Conservation (phyloP, 1,140 invertebrate species). For the Triops longicaudatus region DNA sequence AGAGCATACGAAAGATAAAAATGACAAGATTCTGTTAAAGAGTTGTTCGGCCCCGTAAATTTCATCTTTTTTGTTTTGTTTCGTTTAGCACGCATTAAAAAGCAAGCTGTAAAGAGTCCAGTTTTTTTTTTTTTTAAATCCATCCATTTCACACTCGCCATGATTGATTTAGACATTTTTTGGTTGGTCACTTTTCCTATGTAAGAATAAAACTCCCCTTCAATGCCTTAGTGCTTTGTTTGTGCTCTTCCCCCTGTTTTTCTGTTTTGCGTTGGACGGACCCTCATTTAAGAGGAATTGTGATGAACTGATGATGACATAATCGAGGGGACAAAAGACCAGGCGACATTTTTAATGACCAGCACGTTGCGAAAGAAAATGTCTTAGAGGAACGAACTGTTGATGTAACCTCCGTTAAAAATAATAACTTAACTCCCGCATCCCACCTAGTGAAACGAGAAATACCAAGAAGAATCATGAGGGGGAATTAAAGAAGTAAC, state of each 20-base stretch:
- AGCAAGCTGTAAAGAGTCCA: background rate
- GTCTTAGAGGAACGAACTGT: background rate
- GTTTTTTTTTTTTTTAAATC: background rate
- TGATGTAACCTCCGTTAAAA: background rate
- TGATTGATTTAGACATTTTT: background rate
- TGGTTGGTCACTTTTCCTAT: background rate
- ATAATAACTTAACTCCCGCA: background rate
- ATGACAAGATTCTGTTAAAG: background rate
- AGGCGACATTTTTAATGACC: background rate
- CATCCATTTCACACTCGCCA: conserved; percentile 14
- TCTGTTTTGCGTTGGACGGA: background rate
- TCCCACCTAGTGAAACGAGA: background rate
- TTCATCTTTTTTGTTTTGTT: background rate
- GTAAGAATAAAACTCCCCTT: background rate
- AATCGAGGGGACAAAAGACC: background rate
- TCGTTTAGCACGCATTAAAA: background rate
- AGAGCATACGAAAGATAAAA: background rate
- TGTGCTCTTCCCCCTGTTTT: background rate
- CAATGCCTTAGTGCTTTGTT: background rate
- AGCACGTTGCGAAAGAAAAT: background rate
- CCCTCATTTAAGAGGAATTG: background rate
- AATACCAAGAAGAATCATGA: background rate
- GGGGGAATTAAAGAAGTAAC: background rate
- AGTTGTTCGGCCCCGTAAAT: background rate
- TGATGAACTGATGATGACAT: background rate